phyloP scores from a whole-genome alignment of 2,797 vertebrate species.

The Lithobates sylvaticus region DNA sequence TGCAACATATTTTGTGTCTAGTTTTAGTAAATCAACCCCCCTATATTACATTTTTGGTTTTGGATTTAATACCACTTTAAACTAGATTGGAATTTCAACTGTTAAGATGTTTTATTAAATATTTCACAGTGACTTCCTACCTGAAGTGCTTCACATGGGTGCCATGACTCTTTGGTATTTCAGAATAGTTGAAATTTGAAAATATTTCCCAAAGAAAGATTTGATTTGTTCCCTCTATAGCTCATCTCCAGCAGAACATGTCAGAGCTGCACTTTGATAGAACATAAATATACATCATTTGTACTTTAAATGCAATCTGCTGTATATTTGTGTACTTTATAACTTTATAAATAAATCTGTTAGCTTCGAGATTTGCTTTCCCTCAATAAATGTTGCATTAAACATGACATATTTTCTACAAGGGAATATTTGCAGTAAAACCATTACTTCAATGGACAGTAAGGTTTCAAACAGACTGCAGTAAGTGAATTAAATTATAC shows the following conservation, averaged over 20 bases:
- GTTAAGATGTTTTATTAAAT: neutral
- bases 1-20: too few species aligned
- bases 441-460: neutral
- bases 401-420: neutral
- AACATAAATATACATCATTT: conserved; percentile 11
- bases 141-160: neutral
- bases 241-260: conserved; percentile 11
- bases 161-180: neutral
- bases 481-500: conserved; percentile 39
- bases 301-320: conserved; percentile 16
- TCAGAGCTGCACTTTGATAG: conserved; percentile 1
- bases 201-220: neutral
- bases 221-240: neutral
- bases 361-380: neutral
- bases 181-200: neutral
- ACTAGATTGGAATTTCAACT: neutral
- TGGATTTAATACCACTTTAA: neutral
- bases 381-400: neutral
- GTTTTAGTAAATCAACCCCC: too few species aligned
- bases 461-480: conserved; percentile 9
- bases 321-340: neutral
- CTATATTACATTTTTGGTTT: too few species aligned
- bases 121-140: neutral
- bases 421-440: conserved; percentile 15
- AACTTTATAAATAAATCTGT: conserved; percentile 6